These are phyloP conservation scores for Paelopatides confundens DNA, from an alignment of 53 echinoderm and acorn worm genomes.

Conservation along the genomic window DNA sequence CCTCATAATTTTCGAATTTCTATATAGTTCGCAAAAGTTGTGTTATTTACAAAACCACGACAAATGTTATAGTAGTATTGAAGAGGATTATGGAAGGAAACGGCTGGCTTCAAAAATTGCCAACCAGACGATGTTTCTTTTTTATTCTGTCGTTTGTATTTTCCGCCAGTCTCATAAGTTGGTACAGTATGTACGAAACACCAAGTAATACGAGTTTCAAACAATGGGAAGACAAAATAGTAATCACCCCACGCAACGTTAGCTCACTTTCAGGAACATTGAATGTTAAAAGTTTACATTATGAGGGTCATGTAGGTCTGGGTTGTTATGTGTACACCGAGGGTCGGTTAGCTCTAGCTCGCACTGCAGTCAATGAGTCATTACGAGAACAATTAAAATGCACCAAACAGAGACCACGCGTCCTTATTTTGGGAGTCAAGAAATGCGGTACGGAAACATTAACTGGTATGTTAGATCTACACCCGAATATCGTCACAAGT, in stretches of 20 bases:
- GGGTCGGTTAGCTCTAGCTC: not conserved
- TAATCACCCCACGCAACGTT: too few relatives aligned
- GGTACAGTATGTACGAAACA: not conserved
- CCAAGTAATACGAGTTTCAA: too few relatives aligned
- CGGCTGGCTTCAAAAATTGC: too few relatives aligned
- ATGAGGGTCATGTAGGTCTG: too few relatives aligned
- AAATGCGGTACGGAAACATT: conserved; percentile 41
- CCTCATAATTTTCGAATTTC: too few relatives aligned
- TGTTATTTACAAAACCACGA: too few relatives aligned
- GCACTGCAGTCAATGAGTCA: not conserved
- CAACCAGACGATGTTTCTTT: not conserved
- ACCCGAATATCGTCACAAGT: conserved; percentile 22
- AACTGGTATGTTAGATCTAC: conserved; percentile 17
- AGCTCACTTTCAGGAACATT: too few relatives aligned
- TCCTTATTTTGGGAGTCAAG: conserved; percentile 16
- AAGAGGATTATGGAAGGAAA: too few relatives aligned
- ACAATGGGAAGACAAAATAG: too few relatives aligned
- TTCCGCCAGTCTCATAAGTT: not conserved
- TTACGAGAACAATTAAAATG: not conserved
- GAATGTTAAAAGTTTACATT: too few relatives aligned
- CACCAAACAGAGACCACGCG: not conserved
- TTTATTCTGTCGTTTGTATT: not conserved
- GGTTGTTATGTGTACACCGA: conserved; percentile 22
- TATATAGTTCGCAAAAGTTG: too few relatives aligned
- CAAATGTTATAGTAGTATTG: too few relatives aligned